A percentile compares a stretch with the other conserved stretches of the same genome.
phyloP scores from a whole-genome alignment of 23 tunicate species.

The Corella eumyota region DNA sequence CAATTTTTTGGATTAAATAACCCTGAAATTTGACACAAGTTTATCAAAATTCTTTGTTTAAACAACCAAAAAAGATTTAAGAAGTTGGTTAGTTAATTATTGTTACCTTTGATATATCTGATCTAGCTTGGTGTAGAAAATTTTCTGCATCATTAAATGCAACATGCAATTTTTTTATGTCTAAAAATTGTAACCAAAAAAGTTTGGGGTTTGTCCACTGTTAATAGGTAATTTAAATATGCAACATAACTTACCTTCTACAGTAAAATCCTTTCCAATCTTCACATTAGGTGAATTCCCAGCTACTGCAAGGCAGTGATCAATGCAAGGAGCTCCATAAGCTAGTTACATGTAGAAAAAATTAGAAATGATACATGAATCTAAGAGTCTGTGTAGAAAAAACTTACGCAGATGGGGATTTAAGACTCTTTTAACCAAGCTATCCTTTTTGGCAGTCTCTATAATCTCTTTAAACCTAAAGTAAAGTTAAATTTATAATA shows the following conservation, averaged over 20 bases:
- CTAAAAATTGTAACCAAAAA: no score
- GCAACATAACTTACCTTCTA: no score
- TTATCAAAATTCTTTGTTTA: no score
- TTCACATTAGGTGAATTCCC: constrained; percentile 53
- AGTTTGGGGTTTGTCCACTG: no score
- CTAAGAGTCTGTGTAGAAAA: neutral
- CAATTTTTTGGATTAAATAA: constrained; percentile 47
- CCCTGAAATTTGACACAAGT: no score
- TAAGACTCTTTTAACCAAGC: constrained; percentile 40
- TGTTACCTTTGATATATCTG: constrained; percentile 18
- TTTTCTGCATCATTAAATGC: constrained; percentile 47
- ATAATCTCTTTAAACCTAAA: constrained; percentile 46
- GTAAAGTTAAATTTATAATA: neutral
- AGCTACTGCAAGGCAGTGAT: constrained; percentile 47
- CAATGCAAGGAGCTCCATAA: constrained; percentile 74
- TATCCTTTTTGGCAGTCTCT: constrained; percentile 31
- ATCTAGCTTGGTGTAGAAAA: constrained; percentile 19
- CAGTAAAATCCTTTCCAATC: constrained; percentile 38
- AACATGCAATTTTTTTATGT: constrained; percentile 24
- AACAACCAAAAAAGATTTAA: no score
- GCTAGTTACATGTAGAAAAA: no score
- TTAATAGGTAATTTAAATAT: no score
- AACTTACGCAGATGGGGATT: constrained; percentile 67
- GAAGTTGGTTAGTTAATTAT: no score
- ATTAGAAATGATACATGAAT: neutral